Conservation (phyloP, 2,113 vertebrate species). For the Poeciliopsis turrubarensis region DNA sequence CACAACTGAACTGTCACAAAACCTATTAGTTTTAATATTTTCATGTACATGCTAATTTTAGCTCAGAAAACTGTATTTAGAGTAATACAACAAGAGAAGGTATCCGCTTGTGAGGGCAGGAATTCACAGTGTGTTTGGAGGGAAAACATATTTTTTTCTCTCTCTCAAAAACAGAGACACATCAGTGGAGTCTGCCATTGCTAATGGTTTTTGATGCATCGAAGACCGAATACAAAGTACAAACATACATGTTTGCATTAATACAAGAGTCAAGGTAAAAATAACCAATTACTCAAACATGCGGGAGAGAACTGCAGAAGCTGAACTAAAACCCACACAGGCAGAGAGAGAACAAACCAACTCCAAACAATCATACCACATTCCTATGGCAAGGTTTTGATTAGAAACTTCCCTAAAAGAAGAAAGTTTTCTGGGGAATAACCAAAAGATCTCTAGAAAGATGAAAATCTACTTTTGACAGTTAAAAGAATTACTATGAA, state of each 20-base stretch:
- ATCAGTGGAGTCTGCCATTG: neutral
- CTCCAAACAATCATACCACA: neutral
- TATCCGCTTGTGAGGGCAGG: too few species aligned
- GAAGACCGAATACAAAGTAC: neutral
- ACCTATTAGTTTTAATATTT: too few species aligned
- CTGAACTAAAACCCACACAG: neutral
- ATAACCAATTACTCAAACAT: constrained; percentile 4
- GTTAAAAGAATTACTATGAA: neutral
- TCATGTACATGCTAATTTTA: too few species aligned
- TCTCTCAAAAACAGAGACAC: neutral
- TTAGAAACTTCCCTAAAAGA: neutral
- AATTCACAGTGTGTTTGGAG: neutral
- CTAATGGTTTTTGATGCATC: neutral
- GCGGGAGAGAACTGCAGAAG: neutral
- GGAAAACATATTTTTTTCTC: neutral
- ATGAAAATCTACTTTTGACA: neutral
- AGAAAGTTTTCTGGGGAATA: neutral
- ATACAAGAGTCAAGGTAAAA: neutral
- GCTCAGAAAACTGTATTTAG: too few species aligned
- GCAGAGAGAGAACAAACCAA: neutral
- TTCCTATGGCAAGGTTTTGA: neutral
- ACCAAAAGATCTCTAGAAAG: too few species aligned
- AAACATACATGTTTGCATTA: neutral
- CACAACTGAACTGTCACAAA: too few species aligned
- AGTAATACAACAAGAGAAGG: too few species aligned